These are phyloP conservation scores for Phalanger gymnotis DNA, from an alignment of 2,797 vertebrate genomes.

Conservation along the genomic window DNA sequence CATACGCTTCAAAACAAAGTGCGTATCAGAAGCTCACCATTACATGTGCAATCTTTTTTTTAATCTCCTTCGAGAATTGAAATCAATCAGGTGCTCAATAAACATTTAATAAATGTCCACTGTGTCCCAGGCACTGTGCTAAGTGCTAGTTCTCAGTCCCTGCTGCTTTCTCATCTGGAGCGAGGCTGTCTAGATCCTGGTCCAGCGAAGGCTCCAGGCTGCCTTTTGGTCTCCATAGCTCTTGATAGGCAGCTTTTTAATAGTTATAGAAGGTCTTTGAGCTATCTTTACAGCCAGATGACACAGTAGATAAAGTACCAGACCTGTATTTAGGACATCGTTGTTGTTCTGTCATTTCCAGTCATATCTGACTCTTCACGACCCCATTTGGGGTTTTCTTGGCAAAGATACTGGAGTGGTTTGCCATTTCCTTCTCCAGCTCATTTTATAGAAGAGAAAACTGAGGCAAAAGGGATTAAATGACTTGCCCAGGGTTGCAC, in stretches of 20 bases:
- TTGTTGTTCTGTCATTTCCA: not conserved
- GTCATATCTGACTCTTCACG: not conserved
- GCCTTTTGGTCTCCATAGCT: not conserved
- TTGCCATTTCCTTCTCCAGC: not conserved
- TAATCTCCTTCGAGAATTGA: not conserved
- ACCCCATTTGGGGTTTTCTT: not conserved
- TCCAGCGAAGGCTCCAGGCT: not conserved
- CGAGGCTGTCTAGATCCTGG: not conserved
- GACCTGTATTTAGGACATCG: not conserved
- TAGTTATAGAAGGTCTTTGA: not conserved
- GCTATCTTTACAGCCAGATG: not conserved
- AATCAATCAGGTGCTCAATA: not conserved
- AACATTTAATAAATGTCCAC: not conserved
- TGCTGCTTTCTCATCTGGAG: not conserved
- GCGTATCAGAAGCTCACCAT: not conserved
- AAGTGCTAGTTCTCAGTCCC: not conserved
- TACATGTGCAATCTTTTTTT: not conserved
- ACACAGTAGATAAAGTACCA: not conserved
- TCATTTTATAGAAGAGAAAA: not conserved
- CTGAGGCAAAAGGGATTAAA: not conserved
- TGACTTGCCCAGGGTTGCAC: not conserved
- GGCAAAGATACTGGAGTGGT: not conserved
- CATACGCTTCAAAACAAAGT: not conserved
- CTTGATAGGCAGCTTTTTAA: not conserved
- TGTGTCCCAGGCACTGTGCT: not conserved